phyloP scores from a whole-genome alignment of 2,797 vertebrate species.

The Chiroxiphia lanceolata region DNA sequence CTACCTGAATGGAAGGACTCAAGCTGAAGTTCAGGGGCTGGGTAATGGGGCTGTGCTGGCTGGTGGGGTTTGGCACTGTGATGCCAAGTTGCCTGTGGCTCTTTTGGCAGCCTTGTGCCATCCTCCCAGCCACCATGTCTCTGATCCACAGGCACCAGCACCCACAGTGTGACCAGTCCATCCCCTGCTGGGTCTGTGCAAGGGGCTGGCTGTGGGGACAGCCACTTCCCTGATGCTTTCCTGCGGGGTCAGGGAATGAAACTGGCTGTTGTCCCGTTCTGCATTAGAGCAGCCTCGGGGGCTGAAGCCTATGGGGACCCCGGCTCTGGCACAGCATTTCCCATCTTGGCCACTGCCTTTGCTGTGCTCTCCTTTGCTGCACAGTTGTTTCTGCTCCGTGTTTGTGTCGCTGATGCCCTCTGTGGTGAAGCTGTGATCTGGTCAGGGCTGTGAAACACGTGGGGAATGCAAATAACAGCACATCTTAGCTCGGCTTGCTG shows the following conservation, averaged over 20 bases:
- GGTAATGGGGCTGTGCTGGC: not conserved
- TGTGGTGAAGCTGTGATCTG: not conserved
- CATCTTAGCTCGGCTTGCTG: not conserved
- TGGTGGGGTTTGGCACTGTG: not conserved
- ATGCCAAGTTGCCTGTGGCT: not conserved
- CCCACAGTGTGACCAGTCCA: fast-evolving
- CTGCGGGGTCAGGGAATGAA: not conserved
- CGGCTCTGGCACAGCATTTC: not conserved
- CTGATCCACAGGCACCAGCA: fast-evolving
- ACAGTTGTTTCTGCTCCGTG: fast-evolving
- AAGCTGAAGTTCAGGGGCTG: not conserved
- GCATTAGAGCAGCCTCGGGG: fast-evolving
- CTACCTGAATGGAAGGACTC: not conserved
- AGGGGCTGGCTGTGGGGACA: fast-evolving
- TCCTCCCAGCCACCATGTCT: not conserved
- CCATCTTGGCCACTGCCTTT: not conserved
- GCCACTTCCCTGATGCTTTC: not conserved
- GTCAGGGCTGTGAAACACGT: not conserved
- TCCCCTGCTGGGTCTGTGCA: not conserved
- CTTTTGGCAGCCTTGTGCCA: not conserved
- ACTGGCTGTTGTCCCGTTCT: fast-evolving
- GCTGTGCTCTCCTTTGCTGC: not conserved
- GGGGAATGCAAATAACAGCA: not conserved
- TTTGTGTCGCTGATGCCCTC: not conserved
- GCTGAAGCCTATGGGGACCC: not conserved